phyloP scores from a whole-genome alignment of 2,113 vertebrate genomes.

The Toxostoma redivivum region DNA sequence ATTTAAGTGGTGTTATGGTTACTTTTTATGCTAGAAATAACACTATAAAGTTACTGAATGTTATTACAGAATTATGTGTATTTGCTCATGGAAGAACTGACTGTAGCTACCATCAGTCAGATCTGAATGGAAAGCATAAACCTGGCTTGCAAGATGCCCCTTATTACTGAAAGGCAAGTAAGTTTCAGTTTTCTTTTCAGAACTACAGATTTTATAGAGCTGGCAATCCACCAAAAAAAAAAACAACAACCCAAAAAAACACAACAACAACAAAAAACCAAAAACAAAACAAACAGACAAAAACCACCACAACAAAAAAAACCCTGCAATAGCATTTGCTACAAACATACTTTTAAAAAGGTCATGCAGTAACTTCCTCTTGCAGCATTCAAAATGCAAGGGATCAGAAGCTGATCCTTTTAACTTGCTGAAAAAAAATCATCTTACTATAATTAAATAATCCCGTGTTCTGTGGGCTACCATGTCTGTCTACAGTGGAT shows the following conservation, averaged over 20 bases:
- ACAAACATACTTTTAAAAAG: background rate
- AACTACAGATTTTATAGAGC: background rate
- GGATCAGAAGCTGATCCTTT: background rate
- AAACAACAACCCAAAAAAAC: too few species aligned
- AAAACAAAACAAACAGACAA: too few species aligned
- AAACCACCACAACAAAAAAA: too few species aligned
- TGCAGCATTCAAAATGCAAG: background rate
- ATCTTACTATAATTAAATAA: background rate
- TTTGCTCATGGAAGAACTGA: background rate
- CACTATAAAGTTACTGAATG: background rate
- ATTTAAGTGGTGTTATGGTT: background rate
- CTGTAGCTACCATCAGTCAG: background rate
- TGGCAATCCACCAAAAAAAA: background rate
- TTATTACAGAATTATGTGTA: background rate
- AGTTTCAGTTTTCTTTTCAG: slow-evolving; percentile 14
- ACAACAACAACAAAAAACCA: too few species aligned
- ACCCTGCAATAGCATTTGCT: background rate
- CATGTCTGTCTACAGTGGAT: background rate
- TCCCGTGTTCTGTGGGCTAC: background rate
- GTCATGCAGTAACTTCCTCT: slow-evolving; percentile 1
- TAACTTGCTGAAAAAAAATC: background rate
- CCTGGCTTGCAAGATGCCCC: background rate
- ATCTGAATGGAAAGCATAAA: background rate
- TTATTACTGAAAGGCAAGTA: background rate
- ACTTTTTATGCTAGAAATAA: background rate